phyloP scores from a whole-genome alignment of 92 coral and sea anemone genomes.

The Epizoanthus illoricatus region DNA sequence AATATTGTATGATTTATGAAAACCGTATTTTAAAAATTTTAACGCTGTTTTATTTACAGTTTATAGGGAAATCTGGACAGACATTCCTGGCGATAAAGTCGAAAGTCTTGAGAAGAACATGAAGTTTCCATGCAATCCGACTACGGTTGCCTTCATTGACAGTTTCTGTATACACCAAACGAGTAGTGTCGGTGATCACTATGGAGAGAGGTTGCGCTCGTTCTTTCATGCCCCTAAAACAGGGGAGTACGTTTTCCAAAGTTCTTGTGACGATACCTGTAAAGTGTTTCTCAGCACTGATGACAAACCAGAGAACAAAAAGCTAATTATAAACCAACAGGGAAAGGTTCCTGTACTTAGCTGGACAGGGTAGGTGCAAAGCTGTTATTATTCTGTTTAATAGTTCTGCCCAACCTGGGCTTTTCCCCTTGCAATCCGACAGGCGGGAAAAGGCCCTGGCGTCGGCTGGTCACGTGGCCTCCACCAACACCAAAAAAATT shows the following conservation, averaged over 20 bases:
- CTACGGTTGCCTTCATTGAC: conserved; percentile 38
- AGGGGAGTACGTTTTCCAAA: conserved; percentile 55
- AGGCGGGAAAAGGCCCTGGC: no score
- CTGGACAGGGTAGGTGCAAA: conserved; percentile 41
- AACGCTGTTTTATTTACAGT: conserved; percentile 23
- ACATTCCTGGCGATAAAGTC: conserved; percentile 43
- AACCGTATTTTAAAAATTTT: no score
- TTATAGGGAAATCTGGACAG: conserved; percentile 52
- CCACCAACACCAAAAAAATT: no score
- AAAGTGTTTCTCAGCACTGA: conserved; percentile 64
- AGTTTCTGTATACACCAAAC: conserved; percentile 48
- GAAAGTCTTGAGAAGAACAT: conserved; percentile 27
- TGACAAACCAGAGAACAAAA: conserved; percentile 46
- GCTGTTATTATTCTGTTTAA: background rate
- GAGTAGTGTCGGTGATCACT: background rate
- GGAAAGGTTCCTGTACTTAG: background rate
- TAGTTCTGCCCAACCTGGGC: no score
- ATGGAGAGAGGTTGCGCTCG: conserved; percentile 68
- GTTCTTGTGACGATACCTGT: conserved; percentile 64
- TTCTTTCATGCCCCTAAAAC: conserved; percentile 64
- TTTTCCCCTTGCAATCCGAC: no score
- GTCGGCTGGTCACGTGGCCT: no score
- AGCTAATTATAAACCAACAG: conserved; percentile 47
- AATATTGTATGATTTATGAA: no score
- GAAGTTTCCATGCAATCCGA: conserved; percentile 51